phyloP scores from a whole-genome alignment of 2,888 invertebrate species.

The Himalopsyche kuldschensis region DNA sequence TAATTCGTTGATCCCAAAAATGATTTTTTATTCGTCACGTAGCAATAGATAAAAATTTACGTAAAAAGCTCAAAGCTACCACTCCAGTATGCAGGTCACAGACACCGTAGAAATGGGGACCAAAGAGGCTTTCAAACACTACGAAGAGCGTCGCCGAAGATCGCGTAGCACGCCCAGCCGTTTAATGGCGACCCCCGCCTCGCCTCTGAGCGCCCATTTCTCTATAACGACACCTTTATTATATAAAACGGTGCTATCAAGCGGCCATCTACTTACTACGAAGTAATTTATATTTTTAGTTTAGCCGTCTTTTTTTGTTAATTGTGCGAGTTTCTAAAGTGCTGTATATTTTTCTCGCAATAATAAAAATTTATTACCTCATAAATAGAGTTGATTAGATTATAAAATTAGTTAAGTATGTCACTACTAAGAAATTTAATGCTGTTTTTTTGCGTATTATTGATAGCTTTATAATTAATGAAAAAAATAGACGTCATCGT shows the following conservation, averaged over 20 bases:
- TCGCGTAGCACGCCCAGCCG: conserved; percentile 3
- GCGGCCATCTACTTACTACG: background rate
- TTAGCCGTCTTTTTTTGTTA: background rate
- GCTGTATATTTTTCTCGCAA: background rate
- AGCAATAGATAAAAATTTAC: background rate
- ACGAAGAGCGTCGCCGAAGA: background rate
- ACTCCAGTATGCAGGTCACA: background rate
- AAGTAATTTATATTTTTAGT: background rate
- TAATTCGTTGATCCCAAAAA: background rate
- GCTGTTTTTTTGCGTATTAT: too few species aligned
- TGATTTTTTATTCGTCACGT: background rate
- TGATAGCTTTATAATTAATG: too few species aligned
- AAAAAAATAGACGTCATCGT: too few species aligned
- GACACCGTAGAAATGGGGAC: background rate
- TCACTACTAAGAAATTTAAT: too few species aligned
- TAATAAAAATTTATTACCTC: background rate
- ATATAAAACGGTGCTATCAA: conserved; percentile 19
- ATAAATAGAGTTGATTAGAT: background rate
- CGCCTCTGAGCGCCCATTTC: conserved; percentile 19
- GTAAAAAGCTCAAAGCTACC: background rate
- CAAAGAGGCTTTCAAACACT: background rate
- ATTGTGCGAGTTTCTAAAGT: background rate
- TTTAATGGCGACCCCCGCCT: conserved; percentile 5
- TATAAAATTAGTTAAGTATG: too few species aligned
- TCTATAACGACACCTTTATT: conserved; percentile 32